Base-by-base conservation (phyloP, 1,140 invertebrate genomes). In the Zaprionus ornatus region DNA sequence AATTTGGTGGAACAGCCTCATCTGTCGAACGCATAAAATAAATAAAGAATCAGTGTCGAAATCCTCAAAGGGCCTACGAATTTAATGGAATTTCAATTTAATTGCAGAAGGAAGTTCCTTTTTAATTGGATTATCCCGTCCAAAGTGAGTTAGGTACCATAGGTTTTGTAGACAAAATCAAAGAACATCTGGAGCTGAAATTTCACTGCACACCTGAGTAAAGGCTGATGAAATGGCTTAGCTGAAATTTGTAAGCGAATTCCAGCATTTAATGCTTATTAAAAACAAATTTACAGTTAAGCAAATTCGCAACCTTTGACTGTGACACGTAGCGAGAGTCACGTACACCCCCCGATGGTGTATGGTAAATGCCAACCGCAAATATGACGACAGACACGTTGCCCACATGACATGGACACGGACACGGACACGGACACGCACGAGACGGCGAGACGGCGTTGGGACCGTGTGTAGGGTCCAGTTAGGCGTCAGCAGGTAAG, bases 351-450 rank as follows among this genome's bases (percentile, higher is more conserved):
- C 7, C 35, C 29, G 55, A 37, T 21, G 45, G 21, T 55, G 50
- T 64, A 29, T 15, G 42, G 42, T 23, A 23, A 48, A 61, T 57
- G 61, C 50, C 27, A 69, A 63, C 50, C 56, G 42, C 63, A 77
- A 67, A 73, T 72, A 63, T 57, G 74, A 61, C 62, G 62, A 72
- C 69, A 77, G 74, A 77, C 77, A 80, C 77, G 64, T 80, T 77
- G 64, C 45, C 64, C 68, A 69, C 68, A 77, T 77, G 74, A 64
- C 77, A 77, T 70, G 74, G 69, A 73, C 77, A 68, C 48, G 77
- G 60, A 72, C 67, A 64, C 59, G 61, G 2, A 64, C 59, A 56
- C 60, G 52, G 21, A 60, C 40, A 50, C 57, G 48, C 12, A 21
- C 6, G 17, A 27, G 35, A 15, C 15, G 54, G 23, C 23, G 9